A percentile compares a stretch with the other conserved stretches of the same genome.
Evolutionary conservation across 2,797 vertebrate genomes (phyloP).

Genomic region (Tolypeutes matacus): DNA sequence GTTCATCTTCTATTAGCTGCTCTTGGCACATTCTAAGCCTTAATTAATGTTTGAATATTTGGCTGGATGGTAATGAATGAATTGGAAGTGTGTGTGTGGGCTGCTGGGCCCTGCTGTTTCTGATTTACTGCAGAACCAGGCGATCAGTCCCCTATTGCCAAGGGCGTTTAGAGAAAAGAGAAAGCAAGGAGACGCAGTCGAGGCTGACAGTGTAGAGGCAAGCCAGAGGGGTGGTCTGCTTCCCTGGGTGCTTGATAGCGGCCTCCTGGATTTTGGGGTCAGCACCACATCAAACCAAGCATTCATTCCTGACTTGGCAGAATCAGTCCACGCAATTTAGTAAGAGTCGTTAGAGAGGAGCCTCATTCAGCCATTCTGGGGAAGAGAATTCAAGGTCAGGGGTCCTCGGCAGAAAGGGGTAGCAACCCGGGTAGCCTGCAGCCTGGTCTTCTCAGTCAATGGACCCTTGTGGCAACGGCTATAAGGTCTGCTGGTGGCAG

Average conservation of each 20-base stretch:
- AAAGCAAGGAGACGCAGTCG: neutral
- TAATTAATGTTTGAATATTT: slow-evolving; percentile 68
- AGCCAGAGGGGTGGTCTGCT: neutral
- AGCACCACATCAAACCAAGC: slow-evolving; percentile 1
- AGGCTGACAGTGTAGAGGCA: neutral
- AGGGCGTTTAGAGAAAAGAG: slow-evolving; percentile 46
- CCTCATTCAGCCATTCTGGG: slow-evolving; percentile 26
- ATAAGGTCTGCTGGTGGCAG: slow-evolving; percentile 87
- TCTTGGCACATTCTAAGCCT: slow-evolving; percentile 47
- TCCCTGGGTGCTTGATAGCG: neutral
- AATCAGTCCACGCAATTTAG: slow-evolving; percentile 32
- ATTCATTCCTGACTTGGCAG: slow-evolving; percentile 31
- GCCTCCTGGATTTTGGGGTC: neutral
- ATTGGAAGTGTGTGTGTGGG: slow-evolving; percentile 70
- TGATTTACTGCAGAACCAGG: slow-evolving; percentile 51
- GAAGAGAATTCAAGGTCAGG: slow-evolving; percentile 86
- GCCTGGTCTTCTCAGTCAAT: slow-evolving; percentile 85
- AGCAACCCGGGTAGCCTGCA: slow-evolving; percentile 85
- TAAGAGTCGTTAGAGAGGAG: neutral
- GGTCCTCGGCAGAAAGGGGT: slow-evolving; percentile 51
- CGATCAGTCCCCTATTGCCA: slow-evolving; percentile 59
- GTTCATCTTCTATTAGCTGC: slow-evolving; percentile 54
- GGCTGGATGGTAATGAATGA: slow-evolving; percentile 71
- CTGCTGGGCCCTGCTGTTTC: slow-evolving; percentile 67
- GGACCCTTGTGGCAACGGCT: slow-evolving; percentile 85